Conservation (phyloP, 2,113 vertebrate genomes). For the Holacanthus passer region DNA sequence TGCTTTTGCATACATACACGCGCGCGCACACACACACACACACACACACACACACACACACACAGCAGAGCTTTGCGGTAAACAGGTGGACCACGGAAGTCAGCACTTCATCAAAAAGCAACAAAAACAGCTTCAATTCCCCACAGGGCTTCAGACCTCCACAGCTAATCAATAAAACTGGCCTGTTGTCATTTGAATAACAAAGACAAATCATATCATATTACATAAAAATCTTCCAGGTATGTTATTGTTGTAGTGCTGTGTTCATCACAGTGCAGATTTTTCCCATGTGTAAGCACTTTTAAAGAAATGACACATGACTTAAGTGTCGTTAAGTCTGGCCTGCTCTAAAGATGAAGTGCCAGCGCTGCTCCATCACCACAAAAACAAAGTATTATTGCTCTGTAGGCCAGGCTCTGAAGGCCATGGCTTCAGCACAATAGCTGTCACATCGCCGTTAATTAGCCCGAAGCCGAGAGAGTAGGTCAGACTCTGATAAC, state of each 20-base stretch:
- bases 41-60: constrained; percentile 16
- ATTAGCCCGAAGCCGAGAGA: constrained; percentile 67
- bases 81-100: constrained; percentile 72
- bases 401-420: constrained; percentile 28
- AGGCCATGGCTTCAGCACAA: constrained; percentile 51
- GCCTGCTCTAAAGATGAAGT: constrained; percentile 38
- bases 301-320: constrained; percentile 4
- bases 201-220: constrained; percentile 37
- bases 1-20: background rate
- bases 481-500: constrained; percentile 70
- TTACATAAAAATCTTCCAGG: background rate
- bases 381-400: constrained; percentile 41
- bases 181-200: constrained; percentile 44
- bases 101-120: constrained; percentile 79
- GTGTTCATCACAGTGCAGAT: constrained; percentile 20
- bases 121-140: constrained; percentile 73
- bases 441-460: constrained; percentile 64
- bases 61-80: constrained; percentile 50
- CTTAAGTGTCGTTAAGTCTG: constrained; percentile 35
- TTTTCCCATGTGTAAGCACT: constrained; percentile 32
- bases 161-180: constrained; percentile 72
- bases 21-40: constrained; percentile 23
- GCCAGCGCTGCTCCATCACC: constrained; percentile 21
- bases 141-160: constrained; percentile 45
- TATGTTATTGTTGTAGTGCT: background rate